Base-by-base conservation (phyloP, 64 coral and sea anemone genomes). In the Anthopleura sola region DNA sequence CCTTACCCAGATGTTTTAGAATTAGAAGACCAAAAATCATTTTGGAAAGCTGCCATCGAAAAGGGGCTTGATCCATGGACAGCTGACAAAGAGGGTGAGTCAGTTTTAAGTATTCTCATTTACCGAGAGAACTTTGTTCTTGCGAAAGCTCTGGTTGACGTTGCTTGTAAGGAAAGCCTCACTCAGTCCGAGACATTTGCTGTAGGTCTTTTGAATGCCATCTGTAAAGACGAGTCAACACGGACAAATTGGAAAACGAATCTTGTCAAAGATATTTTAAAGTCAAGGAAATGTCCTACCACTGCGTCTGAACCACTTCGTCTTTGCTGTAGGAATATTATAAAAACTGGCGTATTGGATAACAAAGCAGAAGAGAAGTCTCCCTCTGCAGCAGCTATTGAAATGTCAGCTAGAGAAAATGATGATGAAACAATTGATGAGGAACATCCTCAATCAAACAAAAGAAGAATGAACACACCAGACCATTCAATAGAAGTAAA, bases 61-160 rank as follows among this genome's bases (percentile, higher is more conserved):
- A 37, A 18, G 74, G 74, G 74, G 18, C 37, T 77, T 77, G 74
- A 77, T 77, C 37, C 37, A 39, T 77, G 74, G 74, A 77, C 74
- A 37, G 11, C 32, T 21, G 74, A 77, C 31, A 16, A 77, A 14
- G 29, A 37, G 31, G 16, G 50, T 53, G 50, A 53, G 6, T 53
- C 50, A 53, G 50, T 53, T 53, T 9, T 53, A 53, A 53, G 50
- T 53, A 14, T 53, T 53, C 50, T 53, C 16, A 3, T 53, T 17
- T 12, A 12, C 7, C 11, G 14, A 1, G 50, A 53, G 50, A 53
- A 53, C 50, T 53, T 53, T 53, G 50, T 53, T 53, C 13, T 53
- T 53, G 6, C 50, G 0, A 53, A 53, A 53, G 50, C 50, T 53
- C 16, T 53, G 50, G 50, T 53, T 53, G 50, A 53, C 7, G 50